Percentiles rank a stretch among this genome's conserved stretches.
phyloP scores from a whole-genome alignment of 2,888 invertebrate genomes.

The Drosophila fungiperda region DNA sequence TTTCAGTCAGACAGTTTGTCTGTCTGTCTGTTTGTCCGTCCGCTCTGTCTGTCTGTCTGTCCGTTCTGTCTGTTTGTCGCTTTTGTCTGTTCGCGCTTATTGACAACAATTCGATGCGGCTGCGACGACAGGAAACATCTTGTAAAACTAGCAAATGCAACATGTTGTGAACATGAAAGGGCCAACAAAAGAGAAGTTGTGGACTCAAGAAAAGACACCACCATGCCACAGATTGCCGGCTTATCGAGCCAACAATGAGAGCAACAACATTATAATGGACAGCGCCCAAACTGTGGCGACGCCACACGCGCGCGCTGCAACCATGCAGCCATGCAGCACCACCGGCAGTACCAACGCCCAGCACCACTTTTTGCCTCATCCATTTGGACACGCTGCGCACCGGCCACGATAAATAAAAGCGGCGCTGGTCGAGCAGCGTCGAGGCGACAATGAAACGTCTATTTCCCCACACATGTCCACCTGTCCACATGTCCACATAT shows the following conservation, averaged over 20 bases:
- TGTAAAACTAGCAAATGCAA: conserved; percentile 84
- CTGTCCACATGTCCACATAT: conserved; percentile 38
- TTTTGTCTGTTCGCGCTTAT: conserved; percentile 75
- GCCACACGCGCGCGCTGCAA: conserved; percentile 73
- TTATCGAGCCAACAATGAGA: conserved; percentile 81
- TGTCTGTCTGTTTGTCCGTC: conserved; percentile 8
- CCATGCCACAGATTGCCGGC: conserved; percentile 60
- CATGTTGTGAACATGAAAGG: conserved; percentile 83
- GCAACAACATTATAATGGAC: conserved; percentile 82
- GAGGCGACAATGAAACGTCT: conserved; percentile 78
- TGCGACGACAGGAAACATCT: conserved; percentile 85
- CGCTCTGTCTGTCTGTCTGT: not conserved
- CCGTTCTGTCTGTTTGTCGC: conserved; percentile 4
- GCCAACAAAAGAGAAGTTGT: conserved; percentile 39
- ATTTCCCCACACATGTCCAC: conserved; percentile 65
- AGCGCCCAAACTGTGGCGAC: conserved; percentile 57
- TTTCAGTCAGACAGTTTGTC: not conserved
- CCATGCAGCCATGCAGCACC: not conserved
- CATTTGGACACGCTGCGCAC: conserved; percentile 75
- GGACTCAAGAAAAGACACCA: conserved; percentile 34
- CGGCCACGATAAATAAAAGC: conserved; percentile 75
- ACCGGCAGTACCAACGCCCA: conserved; percentile 14
- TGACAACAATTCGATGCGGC: conserved; percentile 85
- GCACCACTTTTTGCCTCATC: conserved; percentile 26
- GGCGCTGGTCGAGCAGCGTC: conserved; percentile 51